Evolutionary conservation across 2,113 vertebrate genomes (phyloP), one percentile per base, ranked within the genome.

Genomic region (Pseudorectes ferrugineus): DNA sequence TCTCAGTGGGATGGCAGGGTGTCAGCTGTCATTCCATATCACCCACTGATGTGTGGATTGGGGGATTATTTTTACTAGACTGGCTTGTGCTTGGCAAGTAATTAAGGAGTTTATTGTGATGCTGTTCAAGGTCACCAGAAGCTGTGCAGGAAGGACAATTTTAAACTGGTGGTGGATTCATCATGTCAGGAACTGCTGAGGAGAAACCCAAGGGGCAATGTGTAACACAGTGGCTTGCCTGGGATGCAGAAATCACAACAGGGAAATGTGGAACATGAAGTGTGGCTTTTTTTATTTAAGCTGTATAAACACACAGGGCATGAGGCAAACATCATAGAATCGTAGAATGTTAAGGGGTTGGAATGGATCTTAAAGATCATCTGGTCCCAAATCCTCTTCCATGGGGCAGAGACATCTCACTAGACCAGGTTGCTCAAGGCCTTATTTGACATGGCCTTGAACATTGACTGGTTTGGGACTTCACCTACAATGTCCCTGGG

Each of bases 171-270:
- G 5, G 14, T 0, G 1, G 23, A 54, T 74, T 85, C 31, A 25
- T 21, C 10, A 8, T 0, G 1, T n/a, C 10, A 31, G 28, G 22
- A 71, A 12, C n/a, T 0, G 0, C 29, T 7, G 18, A 85, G 3
- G 7, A 63, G 16, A 85, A 78, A 65, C 4, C 10, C 14, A n/a
- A 42, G 13, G 28, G 5, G 23, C 31, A 59, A 8, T 6, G 20
- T n/a, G 35, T 49, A 79, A 57, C 2, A 0, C 25, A 19, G 7
- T 2, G 5, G 14, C 26, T 33, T 21, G 28, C 43, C 33, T 22
- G 26, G 38, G 14, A 51, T 36, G 46, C 36, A 18, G n/a, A 23
- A 35, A 3, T 28, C 28, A 43, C 13, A 10, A 29, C 0, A 58
- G 10, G 8, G 24, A 89, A 89, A 51, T 2, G 11, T 28, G 13